A percentile compares a stretch with the other conserved stretches of the same genome.
Conservation (phyloP, 64 coral and sea anemone genomes). For the Porites australiensis region DNA sequence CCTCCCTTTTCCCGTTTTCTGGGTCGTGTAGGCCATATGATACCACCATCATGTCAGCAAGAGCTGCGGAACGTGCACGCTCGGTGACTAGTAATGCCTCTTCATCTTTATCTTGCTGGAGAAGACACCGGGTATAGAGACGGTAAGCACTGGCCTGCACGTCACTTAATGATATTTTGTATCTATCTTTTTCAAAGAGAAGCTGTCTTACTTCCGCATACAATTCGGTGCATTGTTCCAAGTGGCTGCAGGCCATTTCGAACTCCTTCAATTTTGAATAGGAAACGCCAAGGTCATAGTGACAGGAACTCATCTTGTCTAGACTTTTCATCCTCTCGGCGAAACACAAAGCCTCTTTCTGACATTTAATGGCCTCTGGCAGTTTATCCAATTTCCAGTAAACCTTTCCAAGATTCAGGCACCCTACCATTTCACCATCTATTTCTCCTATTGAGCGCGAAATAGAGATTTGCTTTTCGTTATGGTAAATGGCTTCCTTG, state of each 20-base stretch:
- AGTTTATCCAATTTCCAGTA: neutral
- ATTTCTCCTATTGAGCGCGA: constrained; percentile 34
- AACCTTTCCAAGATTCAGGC: constrained; percentile 30
- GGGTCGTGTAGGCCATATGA: constrained; percentile 5
- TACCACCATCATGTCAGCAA: constrained; percentile 48
- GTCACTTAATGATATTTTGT: constrained; percentile 41
- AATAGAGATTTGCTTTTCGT: constrained; percentile 45
- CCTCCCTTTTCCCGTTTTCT: neutral
- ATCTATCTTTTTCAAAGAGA: constrained; percentile 24
- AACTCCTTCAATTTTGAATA: constrained; percentile 25
- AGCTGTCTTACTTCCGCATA: constrained; percentile 32
- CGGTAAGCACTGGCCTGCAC: constrained; percentile 23
- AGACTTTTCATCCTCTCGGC: constrained; percentile 21
- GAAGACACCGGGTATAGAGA: constrained; percentile 41
- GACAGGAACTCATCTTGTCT: constrained; percentile 14
- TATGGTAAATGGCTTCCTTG: constrained; percentile 22
- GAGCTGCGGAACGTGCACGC: neutral
- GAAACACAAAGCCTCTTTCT: constrained; percentile 27
- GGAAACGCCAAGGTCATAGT: constrained; percentile 14
- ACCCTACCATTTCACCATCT: constrained; percentile 21
- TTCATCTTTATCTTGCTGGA: constrained; percentile 30
- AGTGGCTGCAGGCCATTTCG: constrained; percentile 11
- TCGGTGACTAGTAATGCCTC: constrained; percentile 34
- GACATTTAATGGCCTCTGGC: constrained; percentile 19
- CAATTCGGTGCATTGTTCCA: constrained; percentile 9